phyloP scores from a whole-genome alignment of 2,113 vertebrate genomes.

The Trogon melanurus region DNA sequence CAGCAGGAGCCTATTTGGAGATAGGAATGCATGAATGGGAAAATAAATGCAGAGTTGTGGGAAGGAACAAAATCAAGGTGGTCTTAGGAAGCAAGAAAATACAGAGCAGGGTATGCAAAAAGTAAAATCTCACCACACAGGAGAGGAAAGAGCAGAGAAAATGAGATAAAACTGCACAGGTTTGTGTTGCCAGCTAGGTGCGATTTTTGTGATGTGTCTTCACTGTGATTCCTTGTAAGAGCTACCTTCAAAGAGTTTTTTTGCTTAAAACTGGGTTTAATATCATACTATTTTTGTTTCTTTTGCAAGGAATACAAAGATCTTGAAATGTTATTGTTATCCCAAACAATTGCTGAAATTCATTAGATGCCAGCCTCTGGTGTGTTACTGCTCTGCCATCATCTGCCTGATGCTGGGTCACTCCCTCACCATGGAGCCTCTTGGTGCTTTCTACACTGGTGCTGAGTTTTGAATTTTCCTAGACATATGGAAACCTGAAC shows the following conservation, averaged over 20 bases:
- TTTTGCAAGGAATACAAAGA: neutral
- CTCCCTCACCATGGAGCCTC: neutral
- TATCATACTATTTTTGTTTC: neutral
- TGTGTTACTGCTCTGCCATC: neutral
- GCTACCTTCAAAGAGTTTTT: neutral
- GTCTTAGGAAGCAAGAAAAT: neutral
- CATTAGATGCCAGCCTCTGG: neutral
- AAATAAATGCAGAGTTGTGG: neutral
- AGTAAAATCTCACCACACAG: neutral
- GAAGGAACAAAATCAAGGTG: neutral
- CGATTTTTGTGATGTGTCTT: neutral
- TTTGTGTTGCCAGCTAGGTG: neutral
- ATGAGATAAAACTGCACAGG: neutral
- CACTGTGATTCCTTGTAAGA: neutral
- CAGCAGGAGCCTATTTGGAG: neutral
- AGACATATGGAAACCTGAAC: fast-evolving
- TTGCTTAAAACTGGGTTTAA: neutral
- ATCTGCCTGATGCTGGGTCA: neutral
- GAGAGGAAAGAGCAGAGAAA: neutral
- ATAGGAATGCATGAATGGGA: neutral
- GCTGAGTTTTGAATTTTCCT: neutral
- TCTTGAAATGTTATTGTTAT: neutral
- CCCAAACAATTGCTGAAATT: neutral
- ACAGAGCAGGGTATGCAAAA: neutral
- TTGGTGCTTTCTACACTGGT: neutral